Evolutionary conservation across 2,113 vertebrate genomes (phyloP).

Genomic region (Pandion haliaetus): DNA sequence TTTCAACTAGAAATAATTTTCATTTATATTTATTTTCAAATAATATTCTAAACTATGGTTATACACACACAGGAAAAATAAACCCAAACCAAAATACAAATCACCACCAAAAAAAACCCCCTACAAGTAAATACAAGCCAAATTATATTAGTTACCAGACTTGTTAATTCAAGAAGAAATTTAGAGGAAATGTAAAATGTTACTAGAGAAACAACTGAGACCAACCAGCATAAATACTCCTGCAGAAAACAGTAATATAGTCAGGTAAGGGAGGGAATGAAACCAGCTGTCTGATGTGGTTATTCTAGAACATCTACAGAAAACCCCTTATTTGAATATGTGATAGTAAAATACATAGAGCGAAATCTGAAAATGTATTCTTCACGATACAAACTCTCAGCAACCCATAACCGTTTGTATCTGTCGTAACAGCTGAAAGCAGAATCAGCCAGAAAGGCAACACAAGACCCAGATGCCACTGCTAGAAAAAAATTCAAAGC

Average conservation of each 20-base stretch:
- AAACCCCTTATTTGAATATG: neutral
- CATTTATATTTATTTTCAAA: neutral
- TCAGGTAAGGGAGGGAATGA: neutral
- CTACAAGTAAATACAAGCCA: neutral
- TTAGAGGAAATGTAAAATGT: neutral
- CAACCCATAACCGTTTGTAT: slow-evolving; percentile 14
- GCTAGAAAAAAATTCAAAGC: neutral
- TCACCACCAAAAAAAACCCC: rapidly evolving
- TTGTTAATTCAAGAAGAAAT: neutral
- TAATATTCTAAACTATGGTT: neutral
- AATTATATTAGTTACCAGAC: neutral
- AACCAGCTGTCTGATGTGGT: neutral
- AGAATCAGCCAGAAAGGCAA: slow-evolving; percentile 32
- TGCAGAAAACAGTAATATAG: neutral
- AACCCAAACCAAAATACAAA: neutral
- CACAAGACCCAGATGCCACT: slow-evolving; percentile 10
- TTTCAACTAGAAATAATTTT: neutral
- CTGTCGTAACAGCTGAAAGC: slow-evolving; percentile 41
- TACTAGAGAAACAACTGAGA: neutral
- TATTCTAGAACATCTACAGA: neutral
- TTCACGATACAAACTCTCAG: slow-evolving; percentile 26
- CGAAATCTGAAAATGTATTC: slow-evolving; percentile 2
- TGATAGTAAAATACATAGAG: neutral
- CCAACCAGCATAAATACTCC: neutral
- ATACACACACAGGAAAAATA: neutral